Base-by-base conservation (phyloP, 2,113 vertebrate species). In the Tonatia bakeri region DNA sequence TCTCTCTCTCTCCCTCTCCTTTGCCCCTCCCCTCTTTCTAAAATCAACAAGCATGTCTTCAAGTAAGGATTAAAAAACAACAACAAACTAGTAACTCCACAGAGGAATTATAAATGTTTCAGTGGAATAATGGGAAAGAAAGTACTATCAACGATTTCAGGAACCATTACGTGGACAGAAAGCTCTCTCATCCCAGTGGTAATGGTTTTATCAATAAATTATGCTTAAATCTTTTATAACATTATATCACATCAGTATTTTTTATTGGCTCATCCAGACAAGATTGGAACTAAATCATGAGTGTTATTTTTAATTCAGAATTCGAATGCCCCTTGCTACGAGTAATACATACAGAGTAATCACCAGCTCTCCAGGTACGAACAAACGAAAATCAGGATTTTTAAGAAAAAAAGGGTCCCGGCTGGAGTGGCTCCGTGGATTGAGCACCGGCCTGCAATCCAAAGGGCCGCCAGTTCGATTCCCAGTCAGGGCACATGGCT, bases 161-260 rank as follows among this genome's bases (percentile, higher is more conserved):
- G 70, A 92, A n/a, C 81, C 94, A 90, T 96, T 92, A 92, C 45
- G 50, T 3, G 81, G 91, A 92, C 92, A 97, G 72, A 96, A 83
- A 61, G 88, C 80, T 20, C n/a, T 47, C 86, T 90, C 73, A 28
- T 67, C 73, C 81, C 81, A 59, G 3, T n/a, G 24, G 40, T 87
- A 92, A 95, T 95, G 89, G 96, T 16, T 93, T 73, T 70, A 97
- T 96, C 94, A 90, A 96, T 96, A 95, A 96, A 93, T 97, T 87
- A 97, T 93, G 85, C 65, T 73, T 47, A 84, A 75, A 91, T 84
- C 86, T 87, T 94, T 94, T 43, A 94, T 73, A 20, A 85, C 83
- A 26, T 90, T 52, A 38, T 67, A 90, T 52, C 92, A 61, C 59
- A 28, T 96, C 73, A 33, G 65, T 88, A 47, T 91, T 64, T 94